Evolutionary conservation across 2,113 vertebrate species (phyloP), one percentile per base, ranked within the genome.

Genomic region (Cygnus atratus): DNA sequence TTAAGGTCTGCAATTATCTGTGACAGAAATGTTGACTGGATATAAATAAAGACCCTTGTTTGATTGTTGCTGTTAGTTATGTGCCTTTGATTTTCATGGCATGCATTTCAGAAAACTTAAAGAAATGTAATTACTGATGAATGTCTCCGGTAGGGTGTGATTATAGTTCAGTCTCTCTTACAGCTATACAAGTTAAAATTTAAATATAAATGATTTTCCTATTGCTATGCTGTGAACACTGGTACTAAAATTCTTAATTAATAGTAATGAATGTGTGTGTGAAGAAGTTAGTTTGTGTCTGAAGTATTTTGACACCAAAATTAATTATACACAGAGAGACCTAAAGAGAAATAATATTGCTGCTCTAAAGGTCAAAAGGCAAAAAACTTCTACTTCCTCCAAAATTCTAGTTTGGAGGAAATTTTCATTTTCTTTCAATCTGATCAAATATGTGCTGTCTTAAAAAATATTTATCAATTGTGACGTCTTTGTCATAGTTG

Each of bases 1-100:
- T 95, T 97, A 96, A 92, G 65, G 25, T 50, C 72, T 93, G 78
- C 52, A 95, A 96, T 96, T 92, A 93, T 82, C 84, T 91, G 65
- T 92, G 81, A 73, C 76, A 87, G 75, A 90, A 94, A 90, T 79
- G 87, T 92, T 93, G 88, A 88, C 65, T 93, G 84, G 90, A 82
- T 75, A 78, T 82, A 93, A 95, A 95, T 82, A 92, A 94, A 91
- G 82, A 1, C 28, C 12, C 39, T 76, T 96, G 76, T 96, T 88
- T 88, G 39, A 61, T 35, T 81, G 50, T 91, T 88, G 68, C 39
- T 94, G 73, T 95, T 96, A 94, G 95, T 97, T 88, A 89, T 25
- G n/a, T 80, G 67, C 67, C 83, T 93, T 92, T 97, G 78, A 92
- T 93, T 95, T 92, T 84, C 83, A 90, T 86, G 46, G 55, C 83